Base-by-base conservation (phyloP, 64 coral and sea anemone species). In the Montipora efflorescens region DNA sequence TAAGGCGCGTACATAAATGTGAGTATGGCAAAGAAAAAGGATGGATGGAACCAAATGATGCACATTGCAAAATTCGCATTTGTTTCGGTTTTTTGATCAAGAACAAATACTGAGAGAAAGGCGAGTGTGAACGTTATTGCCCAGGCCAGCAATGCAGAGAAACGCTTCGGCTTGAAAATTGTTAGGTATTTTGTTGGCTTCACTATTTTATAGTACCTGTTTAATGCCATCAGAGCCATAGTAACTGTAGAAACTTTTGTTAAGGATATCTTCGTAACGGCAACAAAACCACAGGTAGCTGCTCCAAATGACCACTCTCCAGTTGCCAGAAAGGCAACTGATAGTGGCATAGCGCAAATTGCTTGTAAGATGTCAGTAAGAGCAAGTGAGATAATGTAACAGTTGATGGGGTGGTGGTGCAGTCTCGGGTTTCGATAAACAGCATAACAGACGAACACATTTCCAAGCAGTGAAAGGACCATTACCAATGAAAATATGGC, bases 391-490 rank as follows among this genome's bases (percentile, higher is more conserved):
- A 36, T 36, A 2, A 36, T 36, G 36, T 36, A 36, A 36, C 2
- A 36, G 36, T 36, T 36, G 36, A 36, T 36, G 36, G 79, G 78
- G 18, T 36, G 47, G 18, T 36, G 47, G 28, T 77, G 89, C 16
- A 90, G 89, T 13, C 89, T 75, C 1, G 76, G 77, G 77, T 90
- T 90, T 12, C 76, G 66, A 28, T 68, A 90, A 8, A 90, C 48
- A 6, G 89, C 89, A 72, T 78, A 90, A 22, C 89, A 90, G 47
- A 81, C 89, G 23, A 90, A 18, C 0, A 68, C 44, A 74, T 90
- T 90, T 36, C 89, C 89, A 2, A 22, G 6, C 5, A 74, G 71
- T 28, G 71, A 74, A 28, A 36, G 36, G 36, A 36, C 36, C 1
- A 36, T 36, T 36, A 36, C 36, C 36, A 36, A 36, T 36, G 36